Conservation (phyloP, 2,888 invertebrate genomes). For the Atethmia centrago region DNA sequence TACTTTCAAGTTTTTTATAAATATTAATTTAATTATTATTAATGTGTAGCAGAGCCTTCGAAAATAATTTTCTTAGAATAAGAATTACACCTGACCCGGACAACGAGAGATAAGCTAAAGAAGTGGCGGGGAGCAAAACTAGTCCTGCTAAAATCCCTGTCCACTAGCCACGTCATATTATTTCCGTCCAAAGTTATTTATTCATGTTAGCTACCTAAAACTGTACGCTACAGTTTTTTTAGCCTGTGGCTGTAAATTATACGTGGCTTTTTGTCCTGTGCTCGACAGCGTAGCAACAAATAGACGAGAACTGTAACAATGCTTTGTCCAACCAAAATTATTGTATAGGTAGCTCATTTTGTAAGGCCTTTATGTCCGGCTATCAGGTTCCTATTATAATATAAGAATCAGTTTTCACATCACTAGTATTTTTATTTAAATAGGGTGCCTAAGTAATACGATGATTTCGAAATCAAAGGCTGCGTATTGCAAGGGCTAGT, state of each 20-base stretch:
- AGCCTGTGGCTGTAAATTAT: constrained; percentile 53
- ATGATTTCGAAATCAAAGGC: too few relatives aligned
- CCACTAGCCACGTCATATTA: constrained; percentile 4
- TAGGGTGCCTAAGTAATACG: background rate
- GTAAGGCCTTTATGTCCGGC: constrained; percentile 20
- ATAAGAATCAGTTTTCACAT: constrained; percentile 4
- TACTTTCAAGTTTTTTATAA: too few relatives aligned
- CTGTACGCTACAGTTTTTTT: constrained; percentile 52
- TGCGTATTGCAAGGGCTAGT: background rate
- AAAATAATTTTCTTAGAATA: background rate
- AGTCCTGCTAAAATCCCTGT: background rate
- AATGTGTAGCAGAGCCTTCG: background rate
- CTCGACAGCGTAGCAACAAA: constrained; percentile 51
- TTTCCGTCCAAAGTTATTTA: constrained; percentile 28
- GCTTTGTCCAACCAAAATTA: constrained; percentile 60
- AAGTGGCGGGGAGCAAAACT: background rate
- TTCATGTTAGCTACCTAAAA: constrained; percentile 32
- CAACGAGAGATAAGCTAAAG: background rate
- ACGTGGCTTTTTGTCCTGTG: constrained; percentile 59
- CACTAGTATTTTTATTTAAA: background rate
- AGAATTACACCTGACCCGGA: too few relatives aligned
- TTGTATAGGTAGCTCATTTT: constrained; percentile 46
- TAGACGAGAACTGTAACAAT: constrained; percentile 52
- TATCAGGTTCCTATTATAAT: constrained; percentile 18
- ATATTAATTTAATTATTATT: background rate